Evolutionary conservation across 2,797 vertebrate genomes (phyloP), one percentile per base, ranked within the genome.

Genomic region (Enteromius viviparus): DNA sequence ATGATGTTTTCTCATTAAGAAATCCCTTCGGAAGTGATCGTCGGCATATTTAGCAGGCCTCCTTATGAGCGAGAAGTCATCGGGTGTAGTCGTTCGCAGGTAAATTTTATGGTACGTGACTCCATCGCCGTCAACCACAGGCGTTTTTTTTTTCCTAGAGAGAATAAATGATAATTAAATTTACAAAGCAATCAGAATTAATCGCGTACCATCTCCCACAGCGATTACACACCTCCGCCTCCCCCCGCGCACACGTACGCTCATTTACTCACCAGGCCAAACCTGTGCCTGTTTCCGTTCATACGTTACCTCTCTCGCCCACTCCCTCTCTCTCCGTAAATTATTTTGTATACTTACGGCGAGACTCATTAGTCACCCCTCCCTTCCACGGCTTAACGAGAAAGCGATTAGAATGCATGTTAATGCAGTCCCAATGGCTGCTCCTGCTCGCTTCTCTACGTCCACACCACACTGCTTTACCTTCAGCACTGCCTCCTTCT

Each of bases 391-490:
- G 83, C 90, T 92, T 94, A 94, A 95, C 92, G 92, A 95, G 93
- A 94, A 94, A 91, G 90, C 91, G 91, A 94, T 95, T 95, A 93
- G 89, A 90, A 93, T 82, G 86, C 89, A 83, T 89, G 92, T 91
- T 89, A 87, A 84, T 81, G 88, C 88, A 85, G 86, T 93, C 91
- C 90, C 89, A 87, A 85, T 85, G 76, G 85, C 84, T 90, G 92
- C 92, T 87, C 90, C 87, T 87, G 72, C 81, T 89, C 83, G 74
- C 75, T 80, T 85, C 72, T 89, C 87, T 65, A 86, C 89, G 89
- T 92, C 92, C 91, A 85, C 90, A 92, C 91, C 90, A 89, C 87
- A 88, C 92, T 92, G 94, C 91, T 93, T 94, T 94, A 93, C 89
- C 91, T 94, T 92, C 89, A 92, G 93, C 87, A 85, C 89, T 88